A percentile compares a stretch with the other conserved stretches of the same genome.
Evolutionary conservation across 2,113 vertebrate genomes (phyloP).

Genomic region (Hirundichthys speculiger): DNA sequence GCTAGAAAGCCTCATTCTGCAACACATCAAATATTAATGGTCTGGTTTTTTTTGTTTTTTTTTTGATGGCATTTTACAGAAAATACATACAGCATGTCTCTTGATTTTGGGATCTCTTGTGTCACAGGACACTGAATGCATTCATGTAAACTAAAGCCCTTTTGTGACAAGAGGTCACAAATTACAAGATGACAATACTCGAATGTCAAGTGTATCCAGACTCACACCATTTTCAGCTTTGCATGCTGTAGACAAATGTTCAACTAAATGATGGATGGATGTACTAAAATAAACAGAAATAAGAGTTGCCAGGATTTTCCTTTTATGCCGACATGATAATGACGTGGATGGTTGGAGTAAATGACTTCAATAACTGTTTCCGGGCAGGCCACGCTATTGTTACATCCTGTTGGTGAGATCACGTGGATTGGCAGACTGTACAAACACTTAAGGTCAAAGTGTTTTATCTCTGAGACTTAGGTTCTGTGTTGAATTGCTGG

Average conservation of each 20-base stretch:
- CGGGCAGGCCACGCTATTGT: constrained; percentile 25
- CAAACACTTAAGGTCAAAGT: constrained; percentile 74
- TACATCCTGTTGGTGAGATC: constrained; percentile 47
- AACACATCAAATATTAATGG: constrained; percentile 26
- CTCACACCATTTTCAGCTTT: constrained; percentile 34
- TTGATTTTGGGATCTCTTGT: constrained; percentile 43
- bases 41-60: constrained; percentile 1
- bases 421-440: constrained; percentile 68
- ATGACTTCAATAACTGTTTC: constrained; percentile 16
- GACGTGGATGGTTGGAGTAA: constrained; percentile 11
- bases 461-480: constrained; percentile 71
- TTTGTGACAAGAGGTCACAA: constrained; percentile 60
- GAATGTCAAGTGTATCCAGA: constrained; percentile 39
- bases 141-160: constrained; percentile 74
- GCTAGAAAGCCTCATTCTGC: constrained; percentile 34
- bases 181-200: constrained; percentile 48
- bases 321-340: constrained; percentile 16
- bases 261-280: constrained; percentile 44
- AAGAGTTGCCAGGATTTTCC: constrained; percentile 16
- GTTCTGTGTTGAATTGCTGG: constrained; percentile 72
- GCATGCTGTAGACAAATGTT: constrained; percentile 53
- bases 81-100: constrained; percentile 32
- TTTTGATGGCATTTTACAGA: constrained; percentile 46
- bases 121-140: constrained; percentile 53
- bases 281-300: constrained; percentile 37